Evolutionary conservation across 2,888 invertebrate genomes (phyloP).

Genomic region (Caradrina clavipalpis): DNA sequence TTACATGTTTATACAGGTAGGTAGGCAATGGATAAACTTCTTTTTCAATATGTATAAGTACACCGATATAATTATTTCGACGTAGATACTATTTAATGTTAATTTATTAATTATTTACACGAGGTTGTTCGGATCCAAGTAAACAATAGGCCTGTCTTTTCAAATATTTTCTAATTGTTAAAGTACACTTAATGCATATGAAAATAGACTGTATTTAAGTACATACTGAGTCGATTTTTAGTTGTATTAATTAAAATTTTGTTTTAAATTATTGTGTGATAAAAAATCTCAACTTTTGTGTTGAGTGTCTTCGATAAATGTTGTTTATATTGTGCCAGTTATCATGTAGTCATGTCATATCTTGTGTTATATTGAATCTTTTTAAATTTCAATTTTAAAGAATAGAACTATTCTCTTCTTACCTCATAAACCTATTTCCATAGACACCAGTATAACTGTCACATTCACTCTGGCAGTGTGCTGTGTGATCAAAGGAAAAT

Average conservation of each 20-base stretch:
- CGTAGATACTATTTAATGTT: constrained; percentile 23
- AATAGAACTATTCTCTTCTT: constrained; percentile 38
- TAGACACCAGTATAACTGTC: constrained; percentile 41
- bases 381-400: constrained; percentile 38
- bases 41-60: constrained; percentile 1
- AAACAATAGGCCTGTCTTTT: constrained; percentile 54
- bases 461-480: constrained; percentile 63
- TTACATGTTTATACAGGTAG: constrained; percentile 2
- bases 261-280: not conserved
- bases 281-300: not conserved
- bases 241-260: not conserved
- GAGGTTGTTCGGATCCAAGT: constrained; percentile 11
- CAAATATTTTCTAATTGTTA: constrained; percentile 25
- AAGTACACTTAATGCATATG: constrained; percentile 22
- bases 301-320: not conserved
- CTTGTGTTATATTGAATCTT: constrained; percentile 13
- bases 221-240: constrained; percentile 5
- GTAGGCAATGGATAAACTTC: constrained; percentile 15
- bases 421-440: constrained; percentile 51
- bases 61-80: not conserved
- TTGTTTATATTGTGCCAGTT: constrained; percentile 23
- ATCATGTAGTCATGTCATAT: constrained; percentile 15
- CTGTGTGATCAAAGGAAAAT: constrained; percentile 48
- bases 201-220: constrained; percentile 27
- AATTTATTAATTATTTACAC: constrained; percentile 50